Percentiles rank a stretch among this genome's conserved stretches.
Conservation (phyloP, 2,888 invertebrate species). For the Lobophora halterata region DNA sequence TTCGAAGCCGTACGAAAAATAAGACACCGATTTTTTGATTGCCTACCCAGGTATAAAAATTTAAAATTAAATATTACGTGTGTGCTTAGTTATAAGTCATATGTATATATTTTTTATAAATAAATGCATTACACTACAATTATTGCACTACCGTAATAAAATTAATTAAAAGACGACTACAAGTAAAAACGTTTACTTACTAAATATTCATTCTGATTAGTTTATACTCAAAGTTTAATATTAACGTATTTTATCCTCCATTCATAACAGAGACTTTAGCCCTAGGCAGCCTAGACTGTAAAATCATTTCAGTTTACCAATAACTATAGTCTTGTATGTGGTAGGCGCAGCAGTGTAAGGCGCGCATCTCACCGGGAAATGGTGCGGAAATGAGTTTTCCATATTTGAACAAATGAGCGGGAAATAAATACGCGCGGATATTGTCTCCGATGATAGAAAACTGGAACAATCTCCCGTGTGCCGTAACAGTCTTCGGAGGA, state of each 20-base stretch:
- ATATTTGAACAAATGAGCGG: slow-evolving; percentile 71
- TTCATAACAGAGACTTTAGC: neutral
- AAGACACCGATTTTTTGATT: slow-evolving; percentile 61
- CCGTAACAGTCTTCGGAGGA: slow-evolving; percentile 38
- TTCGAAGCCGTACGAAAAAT: slow-evolving; percentile 70
- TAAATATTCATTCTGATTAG: too few relatives aligned
- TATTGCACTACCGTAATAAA: too few relatives aligned
- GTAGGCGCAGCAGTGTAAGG: slow-evolving; percentile 32
- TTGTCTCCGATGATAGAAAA: slow-evolving; percentile 54
- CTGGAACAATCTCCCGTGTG: slow-evolving; percentile 49
- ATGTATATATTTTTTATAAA: too few relatives aligned
- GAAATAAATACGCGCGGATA: slow-evolving; percentile 75
- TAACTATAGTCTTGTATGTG: slow-evolving; percentile 24
- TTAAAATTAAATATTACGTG: slow-evolving; percentile 38
- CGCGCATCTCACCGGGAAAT: slow-evolving; percentile 53
- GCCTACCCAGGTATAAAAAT: slow-evolving; percentile 38
- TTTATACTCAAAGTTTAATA: too few relatives aligned
- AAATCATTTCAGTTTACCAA: slow-evolving; percentile 3
- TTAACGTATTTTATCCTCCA: too few relatives aligned
- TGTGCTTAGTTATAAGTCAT: too few relatives aligned
- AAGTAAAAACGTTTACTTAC: too few relatives aligned
- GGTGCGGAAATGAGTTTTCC: slow-evolving; percentile 70
- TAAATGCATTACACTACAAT: too few relatives aligned
- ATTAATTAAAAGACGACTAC: too few relatives aligned
- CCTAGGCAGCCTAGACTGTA: neutral